Evolutionary conservation across 2,888 invertebrate genomes (phyloP).

Genomic region (Omphaloscelis lunosa): DNA sequence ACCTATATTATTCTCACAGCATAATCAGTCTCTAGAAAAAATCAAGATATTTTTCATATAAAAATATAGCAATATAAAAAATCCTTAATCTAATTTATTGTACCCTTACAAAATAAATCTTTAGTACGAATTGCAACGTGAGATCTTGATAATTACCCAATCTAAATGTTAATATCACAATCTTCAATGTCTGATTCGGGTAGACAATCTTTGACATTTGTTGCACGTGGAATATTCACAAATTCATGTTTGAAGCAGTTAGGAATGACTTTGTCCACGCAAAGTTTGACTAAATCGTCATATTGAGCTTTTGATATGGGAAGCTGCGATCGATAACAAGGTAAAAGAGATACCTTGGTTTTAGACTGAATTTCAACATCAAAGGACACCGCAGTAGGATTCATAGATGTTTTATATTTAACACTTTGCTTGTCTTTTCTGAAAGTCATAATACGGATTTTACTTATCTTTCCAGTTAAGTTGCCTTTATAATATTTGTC

Average conservation of each 20-base stretch:
- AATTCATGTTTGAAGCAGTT: constrained; percentile 3
- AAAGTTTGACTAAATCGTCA: constrained; percentile 7
- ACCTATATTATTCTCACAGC: not conserved
- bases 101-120: not conserved
- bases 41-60: constrained; percentile 1
- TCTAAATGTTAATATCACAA: constrained; percentile 22
- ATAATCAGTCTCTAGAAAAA: constrained; percentile 1
- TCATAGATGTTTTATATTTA: constrained; percentile 29
- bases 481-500: constrained; percentile 66
- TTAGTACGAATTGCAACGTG: not conserved
- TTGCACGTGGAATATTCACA: not conserved
- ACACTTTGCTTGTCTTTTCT: constrained; percentile 47
- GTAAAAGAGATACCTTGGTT: constrained; percentile 48
- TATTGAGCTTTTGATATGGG: constrained; percentile 52
- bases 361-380: constrained; percentile 56
- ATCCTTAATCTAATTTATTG: not conserved
- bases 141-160: constrained; percentile 2
- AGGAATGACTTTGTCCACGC: constrained; percentile 14
- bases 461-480: constrained; percentile 62
- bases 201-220: constrained; percentile 14
- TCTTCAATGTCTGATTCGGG: constrained; percentile 58
- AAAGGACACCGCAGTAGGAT: constrained; percentile 35
- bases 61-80: not conserved
- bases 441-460: constrained; percentile 58
- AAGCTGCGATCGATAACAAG: constrained; percentile 56